Percentiles rank a stretch among this genome's conserved stretches.
phyloP scores from a whole-genome alignment of 1,140 invertebrate genomes.

The Drosophila busckii region DNA sequence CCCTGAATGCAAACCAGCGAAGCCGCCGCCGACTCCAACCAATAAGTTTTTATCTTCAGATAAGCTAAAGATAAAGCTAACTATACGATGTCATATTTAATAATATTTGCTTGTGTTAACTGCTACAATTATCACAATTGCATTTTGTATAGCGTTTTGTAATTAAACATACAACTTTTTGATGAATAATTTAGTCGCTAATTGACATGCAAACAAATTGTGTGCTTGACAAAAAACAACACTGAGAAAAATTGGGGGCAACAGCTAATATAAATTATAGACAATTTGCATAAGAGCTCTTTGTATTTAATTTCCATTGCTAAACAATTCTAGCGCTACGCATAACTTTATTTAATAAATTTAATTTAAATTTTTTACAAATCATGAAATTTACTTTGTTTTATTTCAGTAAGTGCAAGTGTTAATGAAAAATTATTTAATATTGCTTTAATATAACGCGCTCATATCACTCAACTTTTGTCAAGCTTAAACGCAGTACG shows the following conservation, averaged over 20 bases:
- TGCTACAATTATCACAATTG: conserved; percentile 11
- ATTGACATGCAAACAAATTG: conserved; percentile 54
- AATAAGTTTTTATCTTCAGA: conserved; percentile 1
- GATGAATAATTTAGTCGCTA: conserved; percentile 52
- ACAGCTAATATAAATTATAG: background rate
- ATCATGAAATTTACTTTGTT: no score
- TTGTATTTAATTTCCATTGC: no score
- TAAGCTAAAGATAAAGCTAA: no score
- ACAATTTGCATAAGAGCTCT: background rate
- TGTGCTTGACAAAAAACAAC: conserved; percentile 11
- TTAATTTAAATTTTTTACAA: no score
- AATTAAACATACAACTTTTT: conserved; percentile 46
- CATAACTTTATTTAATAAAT: no score
- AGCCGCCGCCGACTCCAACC: background rate
- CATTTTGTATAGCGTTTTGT: conserved; percentile 25
- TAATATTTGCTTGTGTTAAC: conserved; percentile 27
- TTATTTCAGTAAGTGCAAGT: no score
- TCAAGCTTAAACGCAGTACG: no score
- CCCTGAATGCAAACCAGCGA: conserved; percentile 8
- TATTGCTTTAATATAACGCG: no score
- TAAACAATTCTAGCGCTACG: no score
- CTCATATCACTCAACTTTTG: no score
- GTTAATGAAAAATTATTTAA: no score
- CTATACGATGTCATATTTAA: no score
- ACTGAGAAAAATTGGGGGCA: conserved; percentile 8